Evolutionary conservation across 1,140 invertebrate species (phyloP), one percentile per base, ranked within the genome.

Genomic region (Drosophila albomicans): DNA sequence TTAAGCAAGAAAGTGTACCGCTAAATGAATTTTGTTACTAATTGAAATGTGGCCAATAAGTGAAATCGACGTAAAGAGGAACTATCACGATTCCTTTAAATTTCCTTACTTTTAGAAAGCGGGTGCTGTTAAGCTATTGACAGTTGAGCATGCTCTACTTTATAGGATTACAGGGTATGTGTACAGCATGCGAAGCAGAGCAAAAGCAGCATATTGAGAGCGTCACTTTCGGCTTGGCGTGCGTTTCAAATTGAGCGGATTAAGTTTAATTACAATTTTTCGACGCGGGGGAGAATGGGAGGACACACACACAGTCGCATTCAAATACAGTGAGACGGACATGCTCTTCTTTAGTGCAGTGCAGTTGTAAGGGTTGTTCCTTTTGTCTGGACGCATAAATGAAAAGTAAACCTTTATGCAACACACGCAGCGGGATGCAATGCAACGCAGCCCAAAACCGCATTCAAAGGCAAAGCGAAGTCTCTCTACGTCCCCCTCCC

Each of bases 221-320:
- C 41, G 52, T 48, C 43, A 75, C 75, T 82, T 82, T 82, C 65
- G 71, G 49, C 66, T 79, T 75, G 84, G 78, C 84, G 75, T 86
- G 85, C 89, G 80, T 91, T 91, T 89, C 85, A 91, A 91, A 91
- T 91, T 91, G 89, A 91, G 89, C 89, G 89, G 89, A 91, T 91
- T 91, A 91, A 89, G 85, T 91, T 91, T 87, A 91, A 91, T 91
- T 91, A 91, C 89, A 91, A 87, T 89, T 91, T 89, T 82, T 87
- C 82, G 82, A 64, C 67, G 54, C 35, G 51, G 54, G 57, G 15
- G 41, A 35, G 28, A 46, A 49, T 43, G 20, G 30, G 13, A 62
- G n/a, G 8, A 3, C 51, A 61, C 48, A 59, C n/a, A 58, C 13
- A 10, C 25, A 43, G 0, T 25, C 20, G 20, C 20, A 25, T 25